These are phyloP conservation scores for Brassicogethes aeneus DNA, from an alignment of 2,888 invertebrate genomes.

Conservation along the genomic window DNA sequence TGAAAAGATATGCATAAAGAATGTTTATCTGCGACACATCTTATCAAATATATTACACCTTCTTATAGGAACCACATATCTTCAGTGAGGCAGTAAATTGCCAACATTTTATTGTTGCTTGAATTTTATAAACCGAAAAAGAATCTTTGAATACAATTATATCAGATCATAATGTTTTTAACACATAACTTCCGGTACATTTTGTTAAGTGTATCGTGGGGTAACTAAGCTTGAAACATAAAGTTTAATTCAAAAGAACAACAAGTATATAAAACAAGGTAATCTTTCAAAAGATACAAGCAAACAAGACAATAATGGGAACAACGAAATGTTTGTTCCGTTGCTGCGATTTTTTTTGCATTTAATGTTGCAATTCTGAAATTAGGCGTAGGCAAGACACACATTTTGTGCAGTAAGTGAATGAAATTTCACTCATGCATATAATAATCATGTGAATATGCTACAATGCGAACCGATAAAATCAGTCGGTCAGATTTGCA, in stretches of 20 bases:
- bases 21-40: conserved; percentile 12
- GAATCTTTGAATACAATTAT: too few relatives aligned
- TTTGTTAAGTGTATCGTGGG: too few relatives aligned
- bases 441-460: conserved; percentile 21
- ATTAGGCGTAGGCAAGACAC: not conserved
- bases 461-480: conserved; percentile 17
- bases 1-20: conserved; percentile 8
- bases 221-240: too few relatives aligned
- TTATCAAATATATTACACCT: conserved; percentile 12
- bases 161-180: too few relatives aligned
- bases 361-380: not conserved
- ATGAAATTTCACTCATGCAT: conserved; percentile 20
- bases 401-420: conserved; percentile 1
- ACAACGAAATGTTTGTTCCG: not conserved
- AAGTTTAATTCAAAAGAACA: too few relatives aligned
- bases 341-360: not conserved
- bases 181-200: too few relatives aligned
- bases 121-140: too few relatives aligned
- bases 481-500: conserved; percentile 16
- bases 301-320: not conserved
- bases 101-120: conserved; percentile 11
- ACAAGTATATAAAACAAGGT: too few relatives aligned
- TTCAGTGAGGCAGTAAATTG: too few relatives aligned
- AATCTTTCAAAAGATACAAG: too few relatives aligned
- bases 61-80: conserved; percentile 7